Evolutionary conservation across 2,113 vertebrate genomes (phyloP), one percentile per base, ranked within the genome.

Genomic region (Ictidomys tridecemlineatus): DNA sequence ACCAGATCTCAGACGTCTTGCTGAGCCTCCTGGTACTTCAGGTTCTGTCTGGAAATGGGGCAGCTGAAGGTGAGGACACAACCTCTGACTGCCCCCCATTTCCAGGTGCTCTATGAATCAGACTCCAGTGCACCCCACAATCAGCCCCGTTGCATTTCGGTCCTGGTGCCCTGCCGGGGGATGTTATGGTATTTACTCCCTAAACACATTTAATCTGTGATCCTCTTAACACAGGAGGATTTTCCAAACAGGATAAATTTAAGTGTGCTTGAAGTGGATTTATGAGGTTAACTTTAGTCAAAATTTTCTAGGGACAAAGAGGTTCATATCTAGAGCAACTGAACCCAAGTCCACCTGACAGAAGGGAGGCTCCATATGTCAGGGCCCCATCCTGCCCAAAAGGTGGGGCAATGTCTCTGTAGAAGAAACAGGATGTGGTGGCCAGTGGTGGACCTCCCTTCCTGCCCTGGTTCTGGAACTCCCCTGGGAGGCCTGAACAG

Each of bases 41-140:
- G 61, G 42, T 80, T 56, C 76, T 74, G 1, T 17, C 73, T 67
- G 8, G 45, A 65, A 34, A 42, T 4, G 1, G 17, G 22, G 45
- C 51, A 8, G 12, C 18, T 24, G 22, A 26, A 32, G 9, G 18
- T 26, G 26, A 74, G 0, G 45, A 22, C 76, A 5, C 17, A 22
- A 0, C 5, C 39, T 91, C 11, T 0, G 2, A 4, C 22, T 22
- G 12, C 26, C 76, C 48, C 42, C 74, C 16, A 3, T 56, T 48
- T 78, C 63, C 16, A 0, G 0, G 1, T 0, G 26, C 9, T 69
- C 56, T 61, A 0, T 7, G 45, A 58, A 1, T 70, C 0, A 0
- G 0, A 39, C 69, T 61, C 37, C 2, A 22, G 56, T 10, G 65
- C 4, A 0, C 58, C n/a, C 39, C 10, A 11, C 28, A 26, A 18